Conservation (phyloP, 2,888 invertebrate genomes). For the Leptura quadrifasciata region DNA sequence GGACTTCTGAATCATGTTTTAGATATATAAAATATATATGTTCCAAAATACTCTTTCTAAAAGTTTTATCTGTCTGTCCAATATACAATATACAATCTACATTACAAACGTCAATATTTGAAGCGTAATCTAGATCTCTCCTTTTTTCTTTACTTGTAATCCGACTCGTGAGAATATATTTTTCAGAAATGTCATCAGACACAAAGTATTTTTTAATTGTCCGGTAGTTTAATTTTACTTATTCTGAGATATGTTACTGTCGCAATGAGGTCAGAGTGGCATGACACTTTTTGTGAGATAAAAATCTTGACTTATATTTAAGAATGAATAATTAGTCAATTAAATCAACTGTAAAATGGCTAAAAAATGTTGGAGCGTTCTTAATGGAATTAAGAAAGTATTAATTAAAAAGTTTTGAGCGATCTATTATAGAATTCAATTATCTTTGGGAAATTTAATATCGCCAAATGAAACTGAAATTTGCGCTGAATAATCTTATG, state of each 20-base stretch:
- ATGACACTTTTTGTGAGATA: neutral
- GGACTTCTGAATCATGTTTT: too few species aligned
- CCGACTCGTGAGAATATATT: neutral
- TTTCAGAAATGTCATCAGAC: neutral
- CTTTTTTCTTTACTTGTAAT: neutral
- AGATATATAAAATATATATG: too few species aligned
- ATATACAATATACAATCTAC: too few species aligned
- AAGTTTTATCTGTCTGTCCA: too few species aligned
- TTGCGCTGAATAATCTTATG: slow-evolving; percentile 59
- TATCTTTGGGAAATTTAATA: slow-evolving; percentile 61
- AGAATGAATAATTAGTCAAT: slow-evolving; percentile 48
- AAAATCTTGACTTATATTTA: slow-evolving; percentile 1
- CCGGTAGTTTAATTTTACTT: neutral
- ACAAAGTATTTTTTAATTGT: neutral
- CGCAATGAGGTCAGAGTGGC: neutral
- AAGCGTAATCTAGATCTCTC: too few species aligned
- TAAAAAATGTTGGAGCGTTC: slow-evolving; percentile 20
- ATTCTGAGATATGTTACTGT: neutral
- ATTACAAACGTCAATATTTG: too few species aligned
- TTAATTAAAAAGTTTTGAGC: slow-evolving; percentile 61
- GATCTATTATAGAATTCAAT: slow-evolving; percentile 58
- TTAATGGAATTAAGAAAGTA: slow-evolving; percentile 61
- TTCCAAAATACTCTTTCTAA: too few species aligned
- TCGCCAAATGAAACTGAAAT: slow-evolving; percentile 62
- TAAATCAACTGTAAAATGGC: slow-evolving; percentile 49